These are phyloP conservation scores for Scatophagus argus DNA, from an alignment of 2,113 vertebrate species.

Conservation along the genomic window DNA sequence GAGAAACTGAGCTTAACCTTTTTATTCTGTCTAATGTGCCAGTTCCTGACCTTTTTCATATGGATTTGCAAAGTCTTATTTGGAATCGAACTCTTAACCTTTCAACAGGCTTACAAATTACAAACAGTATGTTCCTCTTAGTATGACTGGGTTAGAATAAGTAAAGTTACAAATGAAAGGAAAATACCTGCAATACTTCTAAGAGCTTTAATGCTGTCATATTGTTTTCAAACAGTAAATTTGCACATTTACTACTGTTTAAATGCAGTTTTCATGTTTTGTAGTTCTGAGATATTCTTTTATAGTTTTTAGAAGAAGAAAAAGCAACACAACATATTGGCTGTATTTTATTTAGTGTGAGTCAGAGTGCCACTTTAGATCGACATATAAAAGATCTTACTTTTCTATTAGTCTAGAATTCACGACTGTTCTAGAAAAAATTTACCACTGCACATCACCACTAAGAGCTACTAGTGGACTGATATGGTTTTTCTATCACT, in stretches of 20 bases:
- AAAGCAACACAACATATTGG: background rate
- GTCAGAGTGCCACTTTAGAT: background rate
- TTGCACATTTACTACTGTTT: background rate
- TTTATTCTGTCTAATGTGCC: background rate
- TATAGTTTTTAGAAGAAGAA: conserved; percentile 9
- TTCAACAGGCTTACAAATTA: background rate
- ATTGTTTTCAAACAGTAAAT: background rate
- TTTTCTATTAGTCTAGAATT: conserved; percentile 6
- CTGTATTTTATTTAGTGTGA: background rate
- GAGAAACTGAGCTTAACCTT: conserved; percentile 37
- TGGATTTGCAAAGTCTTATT: background rate
- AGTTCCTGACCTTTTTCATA: conserved; percentile 8
- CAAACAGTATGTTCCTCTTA: background rate
- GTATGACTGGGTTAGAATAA: background rate
- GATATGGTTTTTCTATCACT: too few species aligned
- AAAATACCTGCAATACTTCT: background rate
- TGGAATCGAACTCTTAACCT: background rate
- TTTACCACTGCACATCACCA: too few species aligned
- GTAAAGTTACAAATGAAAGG: background rate
- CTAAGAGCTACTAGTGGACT: too few species aligned
- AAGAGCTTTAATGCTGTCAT: background rate
- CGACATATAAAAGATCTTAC: background rate
- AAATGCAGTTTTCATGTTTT: background rate
- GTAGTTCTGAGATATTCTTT: background rate
- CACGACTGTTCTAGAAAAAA: background rate